Evolutionary conservation across 2,797 vertebrate genomes (phyloP), one percentile per base, ranked within the genome.

Genomic region (Sebastes steindachneri): DNA sequence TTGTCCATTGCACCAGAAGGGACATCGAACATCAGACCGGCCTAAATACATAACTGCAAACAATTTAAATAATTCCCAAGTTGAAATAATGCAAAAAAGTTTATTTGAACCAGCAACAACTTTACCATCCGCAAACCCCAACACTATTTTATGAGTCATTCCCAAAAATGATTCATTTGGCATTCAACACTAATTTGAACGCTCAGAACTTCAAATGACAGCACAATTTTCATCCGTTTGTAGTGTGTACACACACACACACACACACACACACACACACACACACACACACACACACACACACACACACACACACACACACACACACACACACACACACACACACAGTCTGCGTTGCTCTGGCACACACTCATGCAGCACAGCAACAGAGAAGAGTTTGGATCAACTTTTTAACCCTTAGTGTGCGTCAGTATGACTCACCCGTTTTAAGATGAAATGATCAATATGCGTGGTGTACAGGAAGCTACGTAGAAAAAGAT

Each of bases 311-410:
- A 26, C 6, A 67, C 25, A 31, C 68, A n/a, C 55, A 35, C 71
- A 77, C 41, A 62, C 54, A 68, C 60, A 75, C 62, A 77, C 45
- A 69, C 68, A 62, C 10, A 55, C 26, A 54, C 26, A 59, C 17
- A 19, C 58, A 31, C 19, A 7, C 29, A 21, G 4, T 37, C 11
- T 37, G 67, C 37, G 73, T 71, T 66, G 55, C 60, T 85, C 25
- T 51, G 48, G 54, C 60, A 37, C 77, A 81, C 63, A 79, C 74
- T 4, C 57, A 82, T 19, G 21, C 73, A 72, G 33, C 77, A 60
- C 59, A 70, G 75, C 65, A 62, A 64, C 48, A 62, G 21, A 60
- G 54, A 60, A 19, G 23, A 68, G 48, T 68, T 59, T 19, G n/a
- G 21, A 68, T 54, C 62, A 68, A 60, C 26, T 35, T 75, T 72